Base-by-base conservation (phyloP, 2,888 invertebrate species). In the Himalopsyche anomala region DNA sequence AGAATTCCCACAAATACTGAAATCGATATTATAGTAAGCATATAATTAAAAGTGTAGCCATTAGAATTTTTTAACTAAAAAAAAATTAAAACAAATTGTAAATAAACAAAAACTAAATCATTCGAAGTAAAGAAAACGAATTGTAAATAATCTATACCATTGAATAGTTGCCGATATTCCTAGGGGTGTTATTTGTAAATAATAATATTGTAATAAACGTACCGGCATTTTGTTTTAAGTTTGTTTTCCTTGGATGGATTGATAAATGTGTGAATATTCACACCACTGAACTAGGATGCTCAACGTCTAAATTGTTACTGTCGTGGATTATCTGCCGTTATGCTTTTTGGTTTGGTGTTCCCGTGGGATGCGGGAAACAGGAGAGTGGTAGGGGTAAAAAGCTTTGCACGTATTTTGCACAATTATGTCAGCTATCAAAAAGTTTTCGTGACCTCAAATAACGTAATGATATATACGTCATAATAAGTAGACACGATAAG, bases 321-420 rank as follows among this genome's bases (percentile, higher is more conserved):
- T 87, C 86, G 85, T 62, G 56, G 80, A 81, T 84, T 85, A 84
- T 87, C 86, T 85, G 82, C 82, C 84, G 82, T 83, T 80, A 84
- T 85, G 87, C 88, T 88, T 88, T 88, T 88, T 88, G 88, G 85
- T 86, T 36, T 62, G 84, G 82, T 80, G 54, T 79, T 87, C 87
- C 88, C 87, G 85, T 84, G 85, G 87, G 86, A 87, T 69, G 80
- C 42, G 80, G 84, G 56, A 55, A 56, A 15, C 56, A 54, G 42
- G 40, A 36, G n/a, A 9, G 84, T 84, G 69, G 86, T 42, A 51
- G 86, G 84, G 84, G 79, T 69, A 82, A 62, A 62, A 62, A 62
- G 84, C 28, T 62, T 28, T 81, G n/a, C 17, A 42, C 62, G 62
- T 87, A 85, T 83, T 87, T 85, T 81, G 79, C 83, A 84, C 83